Conservation (phyloP, 1,140 invertebrate species). For the Prorops nasuta region DNA sequence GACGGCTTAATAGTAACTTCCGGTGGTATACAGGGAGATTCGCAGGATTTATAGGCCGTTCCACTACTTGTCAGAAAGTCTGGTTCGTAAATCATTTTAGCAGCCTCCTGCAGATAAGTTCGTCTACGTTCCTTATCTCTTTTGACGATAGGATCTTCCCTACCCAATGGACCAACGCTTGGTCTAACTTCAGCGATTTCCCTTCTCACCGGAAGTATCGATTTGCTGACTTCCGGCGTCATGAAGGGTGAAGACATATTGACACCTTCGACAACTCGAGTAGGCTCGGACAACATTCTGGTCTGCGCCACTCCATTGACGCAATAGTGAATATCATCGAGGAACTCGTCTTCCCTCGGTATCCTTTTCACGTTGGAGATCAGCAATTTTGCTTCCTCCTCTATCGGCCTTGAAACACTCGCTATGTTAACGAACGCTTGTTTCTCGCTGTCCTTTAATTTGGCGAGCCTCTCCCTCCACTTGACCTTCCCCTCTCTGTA, state of each 20-base stretch:
- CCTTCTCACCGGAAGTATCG: constrained; percentile 7
- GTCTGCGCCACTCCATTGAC: constrained; percentile 20
- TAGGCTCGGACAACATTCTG: constrained; percentile 14
- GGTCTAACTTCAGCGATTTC: constrained; percentile 27
- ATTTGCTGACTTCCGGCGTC: constrained; percentile 28
- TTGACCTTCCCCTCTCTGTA: constrained; percentile 27
- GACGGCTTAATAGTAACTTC: not conserved
- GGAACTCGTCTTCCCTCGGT: constrained; percentile 9
- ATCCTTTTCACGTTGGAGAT: constrained; percentile 28
- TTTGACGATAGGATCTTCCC: not conserved
- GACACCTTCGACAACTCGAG: constrained; percentile 26
- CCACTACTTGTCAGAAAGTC: not conserved
- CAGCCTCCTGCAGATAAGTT: constrained; percentile 5
- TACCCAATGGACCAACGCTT: constrained; percentile 10
- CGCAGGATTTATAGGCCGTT: not conserved
- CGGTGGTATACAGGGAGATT: not conserved
- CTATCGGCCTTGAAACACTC: constrained; percentile 24
- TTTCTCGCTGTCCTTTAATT: constrained; percentile 26
- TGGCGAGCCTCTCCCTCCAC: constrained; percentile 22
- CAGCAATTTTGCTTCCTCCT: constrained; percentile 25
- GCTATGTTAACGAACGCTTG: constrained; percentile 16
- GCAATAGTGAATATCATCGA: constrained; percentile 23
- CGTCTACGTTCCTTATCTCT: constrained; percentile 9
- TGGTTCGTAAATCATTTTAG: constrained; percentile 13
- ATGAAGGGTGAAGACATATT: constrained; percentile 30